A percentile compares a stretch with the other conserved stretches of the same genome.
Evolutionary conservation across 2,888 invertebrate species (phyloP).

Genomic region (Balanococcus diminutus): DNA sequence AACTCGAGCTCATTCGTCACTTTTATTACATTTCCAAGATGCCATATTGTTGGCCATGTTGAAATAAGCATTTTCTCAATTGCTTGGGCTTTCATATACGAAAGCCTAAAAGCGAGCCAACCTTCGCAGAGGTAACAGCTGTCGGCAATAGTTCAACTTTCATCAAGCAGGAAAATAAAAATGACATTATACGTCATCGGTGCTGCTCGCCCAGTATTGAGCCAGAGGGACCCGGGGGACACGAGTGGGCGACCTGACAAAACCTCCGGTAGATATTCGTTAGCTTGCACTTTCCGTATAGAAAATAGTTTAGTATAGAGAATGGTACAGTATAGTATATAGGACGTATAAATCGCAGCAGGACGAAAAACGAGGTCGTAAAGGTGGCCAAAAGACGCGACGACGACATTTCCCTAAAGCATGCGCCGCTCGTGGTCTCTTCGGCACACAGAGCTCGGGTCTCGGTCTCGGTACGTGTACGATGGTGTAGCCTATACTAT

Average conservation of each 20-base stretch:
- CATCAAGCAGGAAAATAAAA: not conserved
- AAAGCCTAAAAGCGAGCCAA: too few species aligned
- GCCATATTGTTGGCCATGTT: too few species aligned
- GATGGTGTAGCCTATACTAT: not conserved
- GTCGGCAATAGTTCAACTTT: constrained; percentile 15
- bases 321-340: too few species aligned
- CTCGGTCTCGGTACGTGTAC: too few species aligned
- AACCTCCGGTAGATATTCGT: too few species aligned
- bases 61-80: not conserved
- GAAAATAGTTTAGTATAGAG: too few species aligned
- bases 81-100: not conserved
- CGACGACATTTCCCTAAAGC: constrained; percentile 29
- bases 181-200: not conserved
- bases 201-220: too few species aligned
- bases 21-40: not conserved
- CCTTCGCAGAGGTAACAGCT: constrained; percentile 6
- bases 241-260: not conserved
- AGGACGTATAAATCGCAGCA: constrained; percentile 4
- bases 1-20: not conserved
- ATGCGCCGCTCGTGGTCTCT: not conserved
- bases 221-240: not conserved
- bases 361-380: constrained; percentile 8
- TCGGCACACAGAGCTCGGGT: too few species aligned
- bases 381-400: constrained; percentile 33
- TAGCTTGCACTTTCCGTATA: too few species aligned